Evolutionary conservation across 2,797 vertebrate species (phyloP), one percentile per base, ranked within the genome.

Genomic region (Diceros bicornis): DNA sequence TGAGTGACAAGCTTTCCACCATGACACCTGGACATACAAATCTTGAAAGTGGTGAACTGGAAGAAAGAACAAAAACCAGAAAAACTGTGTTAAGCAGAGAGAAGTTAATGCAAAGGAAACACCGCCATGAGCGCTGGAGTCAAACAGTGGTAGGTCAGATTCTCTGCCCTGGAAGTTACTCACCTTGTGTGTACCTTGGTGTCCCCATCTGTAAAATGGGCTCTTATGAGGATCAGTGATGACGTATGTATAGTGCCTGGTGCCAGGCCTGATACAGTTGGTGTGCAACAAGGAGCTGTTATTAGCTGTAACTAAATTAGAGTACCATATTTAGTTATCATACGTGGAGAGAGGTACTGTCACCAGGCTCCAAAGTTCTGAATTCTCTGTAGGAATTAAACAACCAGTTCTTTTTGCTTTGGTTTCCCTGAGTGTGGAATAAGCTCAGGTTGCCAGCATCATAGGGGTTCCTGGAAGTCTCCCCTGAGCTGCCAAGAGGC

Each of bases 61-160:
- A 23, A 34, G 66, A 61, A 91, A 44, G 32, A 68, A 62, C 75
- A 62, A 44, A 64, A 64, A 34, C 25, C 29, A 27, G 52, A 59
- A 79, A 64, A 59, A 50, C 66, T 16, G 34, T 68, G 41, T 74
- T 21, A 64, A 32, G 29, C 21, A 34, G 68, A 66, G 78, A 55
- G 69, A 59, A 14, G 34, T 18, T 16, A 32, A 20, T 12, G 27
- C 9, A 2, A 17, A 0, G 4, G 64, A 41, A 52, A 7, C 6
- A 23, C 12, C 3, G 14, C 25, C 0, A 0, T 8, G 44, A 20
- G 27, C 6, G 0, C 4, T 7, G 37, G 47, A 52, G 69, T 34
- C 32, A 20, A 29, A 44, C 17, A 6, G 52, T 9, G 14, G 17
- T 18, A 71, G 41, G 20, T 9, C 61, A 13, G 18, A 4, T 21